phyloP scores from a whole-genome alignment of 2,797 vertebrate species.

The Onychomys arenicola region DNA sequence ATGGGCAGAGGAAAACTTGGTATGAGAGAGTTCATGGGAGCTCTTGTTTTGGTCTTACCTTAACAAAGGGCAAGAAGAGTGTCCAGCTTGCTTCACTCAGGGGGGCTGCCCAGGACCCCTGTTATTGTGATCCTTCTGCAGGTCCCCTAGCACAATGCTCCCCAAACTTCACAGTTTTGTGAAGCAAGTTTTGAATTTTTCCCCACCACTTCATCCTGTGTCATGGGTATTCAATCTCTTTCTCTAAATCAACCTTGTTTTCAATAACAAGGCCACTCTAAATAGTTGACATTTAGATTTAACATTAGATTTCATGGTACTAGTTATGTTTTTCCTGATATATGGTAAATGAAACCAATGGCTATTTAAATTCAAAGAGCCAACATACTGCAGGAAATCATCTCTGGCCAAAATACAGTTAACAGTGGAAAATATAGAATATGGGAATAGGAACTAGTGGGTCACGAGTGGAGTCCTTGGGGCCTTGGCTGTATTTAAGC shows the following conservation, averaged over 20 bases:
- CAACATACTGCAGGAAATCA: neutral
- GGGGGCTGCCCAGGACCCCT: neutral
- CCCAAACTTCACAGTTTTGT: neutral
- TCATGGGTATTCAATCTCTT: neutral
- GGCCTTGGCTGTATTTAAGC: neutral
- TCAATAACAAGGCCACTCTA: neutral
- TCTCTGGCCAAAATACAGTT: neutral
- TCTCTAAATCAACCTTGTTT: neutral
- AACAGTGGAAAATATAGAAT: neutral
- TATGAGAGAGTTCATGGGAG: neutral
- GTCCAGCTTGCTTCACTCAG: neutral
- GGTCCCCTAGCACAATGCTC: neutral
- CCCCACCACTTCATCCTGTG: neutral
- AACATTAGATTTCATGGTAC: neutral
- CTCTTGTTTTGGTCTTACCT: neutral
- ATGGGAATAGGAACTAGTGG: neutral
- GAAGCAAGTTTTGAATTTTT: neutral
- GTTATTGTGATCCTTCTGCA: neutral
- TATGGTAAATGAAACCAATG: neutral
- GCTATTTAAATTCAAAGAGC: constrained; percentile 18
- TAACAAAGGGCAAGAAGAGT: neutral
- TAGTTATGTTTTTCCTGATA: constrained; percentile 27
- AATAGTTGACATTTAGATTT: neutral
- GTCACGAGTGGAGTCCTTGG: neutral
- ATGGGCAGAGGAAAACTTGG: neutral